These are phyloP conservation scores for Nomada fucata DNA, from an alignment of 2,888 invertebrate genomes.

Conservation along the genomic window DNA sequence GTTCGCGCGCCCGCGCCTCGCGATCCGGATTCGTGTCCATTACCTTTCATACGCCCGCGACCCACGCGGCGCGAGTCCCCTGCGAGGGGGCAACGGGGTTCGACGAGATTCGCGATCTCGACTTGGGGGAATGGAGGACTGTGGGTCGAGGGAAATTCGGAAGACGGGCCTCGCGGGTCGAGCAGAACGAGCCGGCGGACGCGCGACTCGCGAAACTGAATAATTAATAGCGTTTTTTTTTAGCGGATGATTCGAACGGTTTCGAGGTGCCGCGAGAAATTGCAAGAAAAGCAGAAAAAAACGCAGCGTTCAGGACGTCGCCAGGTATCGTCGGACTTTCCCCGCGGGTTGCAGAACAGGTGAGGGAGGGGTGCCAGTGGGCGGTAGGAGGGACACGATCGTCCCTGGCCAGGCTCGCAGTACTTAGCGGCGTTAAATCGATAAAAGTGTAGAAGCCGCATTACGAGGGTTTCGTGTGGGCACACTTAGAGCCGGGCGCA, in stretches of 20 bases:
- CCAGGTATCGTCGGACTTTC: constrained; percentile 35
- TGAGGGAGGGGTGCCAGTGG: not conserved
- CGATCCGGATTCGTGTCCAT: constrained; percentile 75
- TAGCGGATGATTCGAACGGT: constrained; percentile 5
- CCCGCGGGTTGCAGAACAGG: not conserved
- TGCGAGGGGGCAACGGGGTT: not conserved
- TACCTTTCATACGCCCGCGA: constrained; percentile 70
- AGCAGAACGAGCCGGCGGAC: too few relatives aligned
- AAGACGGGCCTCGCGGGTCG: too few relatives aligned
- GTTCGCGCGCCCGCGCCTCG: constrained; percentile 49
- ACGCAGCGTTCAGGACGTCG: constrained; percentile 38
- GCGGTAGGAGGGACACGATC: constrained; percentile 16
- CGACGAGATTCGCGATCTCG: not conserved
- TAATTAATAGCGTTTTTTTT: too few relatives aligned
- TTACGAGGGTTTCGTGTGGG: constrained; percentile 68
- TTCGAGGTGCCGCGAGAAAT: not conserved
- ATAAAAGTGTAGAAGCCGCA: constrained; percentile 65
- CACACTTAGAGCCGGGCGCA: constrained; percentile 64
- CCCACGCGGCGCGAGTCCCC: constrained; percentile 37
- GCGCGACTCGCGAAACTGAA: too few relatives aligned
- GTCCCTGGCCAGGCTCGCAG: constrained; percentile 58
- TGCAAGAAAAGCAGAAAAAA: not conserved
- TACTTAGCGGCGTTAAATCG: constrained; percentile 65
- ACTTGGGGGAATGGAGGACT: not conserved
- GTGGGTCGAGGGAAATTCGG: not conserved